phyloP scores from a whole-genome alignment of 2,113 vertebrate species.

The Ceyx melanurus region DNA sequence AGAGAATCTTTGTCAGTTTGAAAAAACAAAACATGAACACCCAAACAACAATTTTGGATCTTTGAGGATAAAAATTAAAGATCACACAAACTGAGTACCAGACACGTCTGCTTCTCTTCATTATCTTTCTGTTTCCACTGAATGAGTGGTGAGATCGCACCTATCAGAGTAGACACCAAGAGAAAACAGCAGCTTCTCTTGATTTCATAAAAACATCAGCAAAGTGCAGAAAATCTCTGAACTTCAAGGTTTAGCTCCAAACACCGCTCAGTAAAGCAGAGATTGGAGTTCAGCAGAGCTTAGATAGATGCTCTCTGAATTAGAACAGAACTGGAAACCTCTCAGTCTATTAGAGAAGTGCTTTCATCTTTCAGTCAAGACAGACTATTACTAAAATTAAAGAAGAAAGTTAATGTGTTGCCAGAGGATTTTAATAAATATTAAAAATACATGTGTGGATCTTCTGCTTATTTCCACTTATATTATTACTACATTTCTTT shows the following conservation, averaged over 20 bases:
- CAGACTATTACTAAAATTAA: constrained; percentile 7
- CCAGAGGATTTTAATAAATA: constrained; percentile 21
- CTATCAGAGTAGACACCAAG: neutral
- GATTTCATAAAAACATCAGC: neutral
- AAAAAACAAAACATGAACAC: neutral
- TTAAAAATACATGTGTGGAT: neutral
- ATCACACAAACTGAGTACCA: neutral
- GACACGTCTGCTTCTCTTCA: neutral
- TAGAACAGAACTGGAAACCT: neutral
- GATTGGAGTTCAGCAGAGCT: neutral
- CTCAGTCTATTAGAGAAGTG: neutral
- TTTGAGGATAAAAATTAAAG: neutral
- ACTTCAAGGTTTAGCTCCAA: neutral
- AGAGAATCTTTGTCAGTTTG: neutral
- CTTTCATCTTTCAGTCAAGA: constrained; percentile 5
- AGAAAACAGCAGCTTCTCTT: neutral
- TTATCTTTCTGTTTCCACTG: neutral
- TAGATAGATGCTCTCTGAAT: neutral
- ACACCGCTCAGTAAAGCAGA: neutral
- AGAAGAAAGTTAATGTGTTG: neutral
- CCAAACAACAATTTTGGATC: neutral
- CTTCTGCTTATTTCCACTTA: constrained; percentile 23
- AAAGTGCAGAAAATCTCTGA: neutral
- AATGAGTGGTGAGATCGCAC: neutral
- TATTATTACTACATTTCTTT: constrained; percentile 24